Evolutionary conservation across 2,113 vertebrate species (phyloP), one percentile per base, ranked within the genome.

Genomic region (Neoarius graeffei): DNA sequence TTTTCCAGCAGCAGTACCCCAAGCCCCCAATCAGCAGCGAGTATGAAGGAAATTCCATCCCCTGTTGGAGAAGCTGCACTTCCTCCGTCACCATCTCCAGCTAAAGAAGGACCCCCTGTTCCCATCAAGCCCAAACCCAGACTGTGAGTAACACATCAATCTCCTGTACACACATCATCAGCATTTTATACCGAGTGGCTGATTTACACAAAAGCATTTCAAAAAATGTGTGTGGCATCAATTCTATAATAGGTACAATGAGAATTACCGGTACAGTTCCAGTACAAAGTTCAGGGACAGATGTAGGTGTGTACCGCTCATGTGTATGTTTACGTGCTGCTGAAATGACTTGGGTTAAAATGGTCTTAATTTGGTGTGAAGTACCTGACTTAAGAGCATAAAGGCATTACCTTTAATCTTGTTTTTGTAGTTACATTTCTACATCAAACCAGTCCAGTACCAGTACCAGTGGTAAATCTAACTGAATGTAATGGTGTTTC

Each of bases 41-140:
- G 57, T 60, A 74, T 74, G 27, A 87, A 74, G 52, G 88, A 92
- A 56, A 30, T 15, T 20, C 73, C 90, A 6, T 89, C 93, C 54
- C 87, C 76, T 86, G 88, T 86, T 30, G 88, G 90, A 91, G 93
- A 92, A 90, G 87, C 94, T 15, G 93, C 92, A 7, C 73, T 85
- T 30, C 91, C 93, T 86, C 89, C 79, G 62, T 86, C 89, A 20
- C 87, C 89, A 56, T 85, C 89, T 87, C 86, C 90, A 88, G 86
- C 91, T 92, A 99, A 96, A 93, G 97, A 97, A 0, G 97, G 95
- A 27, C 97, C 96, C 19, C 98, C 98, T 0, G 94, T 98, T 89
- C 96, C 97, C 76, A 97, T 96, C 90, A 99, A 97, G 89, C 95
- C 95, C 20, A 96, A 96, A 92, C 98, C 98, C 56, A 99, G 98